These are phyloP conservation scores for Drosophila paranaensis DNA, from an alignment of 2,888 invertebrate genomes.

Conservation along the genomic window DNA sequence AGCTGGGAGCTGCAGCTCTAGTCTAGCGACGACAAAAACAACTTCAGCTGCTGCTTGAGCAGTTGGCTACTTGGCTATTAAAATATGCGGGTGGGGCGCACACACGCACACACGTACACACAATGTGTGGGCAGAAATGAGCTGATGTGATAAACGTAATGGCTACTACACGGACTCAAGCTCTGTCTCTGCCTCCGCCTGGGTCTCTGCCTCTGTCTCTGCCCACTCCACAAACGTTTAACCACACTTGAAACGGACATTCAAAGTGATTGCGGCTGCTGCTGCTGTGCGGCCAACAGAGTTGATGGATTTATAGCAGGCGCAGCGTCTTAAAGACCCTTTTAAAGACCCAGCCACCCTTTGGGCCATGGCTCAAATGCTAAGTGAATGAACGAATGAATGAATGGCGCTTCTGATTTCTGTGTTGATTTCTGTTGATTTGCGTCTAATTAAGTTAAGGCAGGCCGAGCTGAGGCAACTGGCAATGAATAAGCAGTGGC, in stretches of 20 bases:
- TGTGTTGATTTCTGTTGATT: slow-evolving; percentile 57
- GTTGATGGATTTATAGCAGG: slow-evolving; percentile 57
- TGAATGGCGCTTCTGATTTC: slow-evolving; percentile 70
- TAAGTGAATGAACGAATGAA: slow-evolving; percentile 43
- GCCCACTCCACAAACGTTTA: background rate
- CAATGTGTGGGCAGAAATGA: slow-evolving; percentile 37
- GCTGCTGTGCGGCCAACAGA: slow-evolving; percentile 31
- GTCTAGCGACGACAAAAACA: background rate
- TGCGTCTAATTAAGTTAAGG: slow-evolving; percentile 71
- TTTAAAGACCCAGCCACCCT: slow-evolving; percentile 14
- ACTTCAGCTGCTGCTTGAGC: background rate
- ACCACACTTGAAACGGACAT: slow-evolving; percentile 33
- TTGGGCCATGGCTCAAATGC: slow-evolving; percentile 11
- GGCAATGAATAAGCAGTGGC: background rate
- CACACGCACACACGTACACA: slow-evolving; percentile 20
- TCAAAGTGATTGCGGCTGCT: slow-evolving; percentile 69
- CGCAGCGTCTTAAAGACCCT: slow-evolving; percentile 29
- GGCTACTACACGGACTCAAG: slow-evolving; percentile 33
- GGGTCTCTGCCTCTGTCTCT: background rate
- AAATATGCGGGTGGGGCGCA: slow-evolving; percentile 68
- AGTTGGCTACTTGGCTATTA: slow-evolving; percentile 70
- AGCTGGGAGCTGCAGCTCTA: background rate
- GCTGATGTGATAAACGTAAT: slow-evolving; percentile 67
- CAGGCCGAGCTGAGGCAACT: slow-evolving; percentile 6
- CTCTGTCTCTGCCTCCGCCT: too few relatives aligned